These are phyloP conservation scores for Syngnathus rostellatus DNA, from an alignment of 2,797 vertebrate species.

Conservation along the genomic window DNA sequence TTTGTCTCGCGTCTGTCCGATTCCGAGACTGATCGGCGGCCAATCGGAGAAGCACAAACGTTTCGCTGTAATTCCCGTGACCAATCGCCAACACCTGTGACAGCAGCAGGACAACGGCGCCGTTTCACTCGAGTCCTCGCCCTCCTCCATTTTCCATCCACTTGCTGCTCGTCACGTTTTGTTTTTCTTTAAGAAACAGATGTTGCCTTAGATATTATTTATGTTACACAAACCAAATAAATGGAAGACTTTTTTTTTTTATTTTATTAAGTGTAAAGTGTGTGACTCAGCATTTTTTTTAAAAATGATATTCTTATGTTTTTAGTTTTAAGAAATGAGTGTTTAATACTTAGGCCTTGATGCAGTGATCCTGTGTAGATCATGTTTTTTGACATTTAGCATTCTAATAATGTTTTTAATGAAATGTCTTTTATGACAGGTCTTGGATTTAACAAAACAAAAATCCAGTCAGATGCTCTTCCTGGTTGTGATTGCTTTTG, in stretches of 20 bases:
- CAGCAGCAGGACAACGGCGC: slow-evolving; percentile 35
- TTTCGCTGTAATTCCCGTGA: slow-evolving; percentile 33
- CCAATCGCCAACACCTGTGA: slow-evolving; percentile 40
- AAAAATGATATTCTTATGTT: slow-evolving; percentile 26
- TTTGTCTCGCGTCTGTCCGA: slow-evolving; percentile 54
- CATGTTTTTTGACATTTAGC: slow-evolving; percentile 46
- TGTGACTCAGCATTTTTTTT: slow-evolving; percentile 26
- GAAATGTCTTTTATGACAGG: slow-evolving; percentile 45
- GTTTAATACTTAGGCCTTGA: slow-evolving; percentile 65
- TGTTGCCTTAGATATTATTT: slow-evolving; percentile 76
- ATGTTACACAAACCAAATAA: slow-evolving; percentile 75
- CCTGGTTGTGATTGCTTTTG: slow-evolving; percentile 46
- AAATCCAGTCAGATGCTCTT: slow-evolving; percentile 47
- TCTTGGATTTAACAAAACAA: slow-evolving; percentile 45
- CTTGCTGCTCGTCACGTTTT: slow-evolving; percentile 16
- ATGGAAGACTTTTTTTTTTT: slow-evolving; percentile 53
- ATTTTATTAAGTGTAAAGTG: slow-evolving; percentile 21
- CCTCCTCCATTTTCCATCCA: slow-evolving; percentile 16
- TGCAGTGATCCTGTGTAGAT: slow-evolving; percentile 59
- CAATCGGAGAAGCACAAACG: slow-evolving; percentile 25
- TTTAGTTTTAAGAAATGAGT: slow-evolving; percentile 57
- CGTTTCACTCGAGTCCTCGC: slow-evolving; percentile 20
- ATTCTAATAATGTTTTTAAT: slow-evolving; percentile 65
- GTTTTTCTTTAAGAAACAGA: slow-evolving; percentile 48
- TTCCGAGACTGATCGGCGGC: slow-evolving; percentile 14